These are phyloP conservation scores for Xenopus laevis DNA, from an alignment of 2,113 vertebrate genomes.

Conservation along the genomic window DNA sequence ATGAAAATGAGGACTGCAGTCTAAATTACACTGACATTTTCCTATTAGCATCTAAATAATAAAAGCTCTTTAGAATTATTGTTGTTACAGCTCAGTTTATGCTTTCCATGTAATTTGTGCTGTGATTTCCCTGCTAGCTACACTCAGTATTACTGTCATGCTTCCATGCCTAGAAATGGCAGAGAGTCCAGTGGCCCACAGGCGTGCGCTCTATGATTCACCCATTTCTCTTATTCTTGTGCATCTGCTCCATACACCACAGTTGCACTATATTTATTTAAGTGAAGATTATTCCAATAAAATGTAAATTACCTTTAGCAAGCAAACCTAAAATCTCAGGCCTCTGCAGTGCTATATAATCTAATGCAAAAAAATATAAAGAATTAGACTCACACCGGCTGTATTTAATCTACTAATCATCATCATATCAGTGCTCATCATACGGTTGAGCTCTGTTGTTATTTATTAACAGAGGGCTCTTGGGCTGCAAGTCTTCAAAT, in stretches of 20 bases:
- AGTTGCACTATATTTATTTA: constrained; percentile 5
- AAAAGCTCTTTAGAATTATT: no score
- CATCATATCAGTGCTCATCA: no score
- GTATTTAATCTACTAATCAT: no score
- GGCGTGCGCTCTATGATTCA: constrained; percentile 20
- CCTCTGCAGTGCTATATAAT: background rate
- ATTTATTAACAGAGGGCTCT: background rate
- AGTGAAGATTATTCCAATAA: constrained; percentile 36
- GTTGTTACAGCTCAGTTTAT: background rate
- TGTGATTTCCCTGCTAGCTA: background rate
- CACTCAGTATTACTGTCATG: constrained; percentile 28
- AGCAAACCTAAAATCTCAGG: constrained; percentile 18
- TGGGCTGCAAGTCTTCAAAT: background rate
- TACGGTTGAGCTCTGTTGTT: background rate
- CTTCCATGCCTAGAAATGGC: constrained; percentile 5
- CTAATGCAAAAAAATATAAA: background rate
- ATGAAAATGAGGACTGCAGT: background rate
- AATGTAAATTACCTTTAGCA: constrained; percentile 30
- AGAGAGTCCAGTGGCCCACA: background rate
- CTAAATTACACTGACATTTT: background rate
- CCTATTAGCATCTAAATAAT: background rate
- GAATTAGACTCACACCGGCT: no score
- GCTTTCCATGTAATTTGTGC: background rate
- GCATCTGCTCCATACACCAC: constrained; percentile 7
- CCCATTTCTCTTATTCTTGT: constrained; percentile 6